A percentile compares a stretch with the other conserved stretches of the same genome.
These are phyloP conservation scores for Platorchestia sp. DNA, from an alignment of 1,140 invertebrate species.

Conservation along the genomic window DNA sequence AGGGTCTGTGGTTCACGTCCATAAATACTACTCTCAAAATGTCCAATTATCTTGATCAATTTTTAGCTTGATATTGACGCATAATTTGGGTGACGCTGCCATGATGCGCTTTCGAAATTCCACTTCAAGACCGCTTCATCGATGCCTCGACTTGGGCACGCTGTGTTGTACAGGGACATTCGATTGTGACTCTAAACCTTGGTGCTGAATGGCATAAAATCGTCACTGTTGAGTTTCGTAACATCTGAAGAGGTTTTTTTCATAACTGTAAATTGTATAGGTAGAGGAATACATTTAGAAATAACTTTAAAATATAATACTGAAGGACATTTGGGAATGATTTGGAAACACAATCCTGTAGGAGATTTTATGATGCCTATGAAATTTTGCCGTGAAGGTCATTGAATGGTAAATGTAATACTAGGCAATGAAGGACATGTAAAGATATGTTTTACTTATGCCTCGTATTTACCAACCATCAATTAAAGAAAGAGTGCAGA, in stretches of 20 bases:
- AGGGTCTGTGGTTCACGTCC: neutral
- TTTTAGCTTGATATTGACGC: neutral
- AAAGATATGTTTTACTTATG: neutral
- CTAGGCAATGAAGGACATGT: neutral
- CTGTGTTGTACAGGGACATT: neutral
- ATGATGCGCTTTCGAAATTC: neutral
- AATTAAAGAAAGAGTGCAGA: neutral
- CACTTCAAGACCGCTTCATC: neutral
- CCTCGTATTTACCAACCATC: neutral
- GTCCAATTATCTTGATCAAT: conserved; percentile 39
- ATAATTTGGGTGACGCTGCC: neutral
- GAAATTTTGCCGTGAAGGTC: neutral
- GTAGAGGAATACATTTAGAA: neutral
- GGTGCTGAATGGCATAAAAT: too few relatives aligned
- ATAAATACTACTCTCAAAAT: conserved; percentile 8
- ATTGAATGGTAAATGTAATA: neutral
- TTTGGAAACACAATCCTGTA: neutral
- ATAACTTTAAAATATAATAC: neutral
- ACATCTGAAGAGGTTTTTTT: neutral
- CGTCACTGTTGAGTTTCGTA: too few relatives aligned
- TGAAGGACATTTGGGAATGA: neutral
- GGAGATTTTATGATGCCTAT: neutral
- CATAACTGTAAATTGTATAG: neutral
- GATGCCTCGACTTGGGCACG: neutral
- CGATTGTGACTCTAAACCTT: too few relatives aligned